These are phyloP conservation scores for Lordiphosa stackelbergi DNA, from an alignment of 1,140 invertebrate genomes.

Conservation along the genomic window DNA sequence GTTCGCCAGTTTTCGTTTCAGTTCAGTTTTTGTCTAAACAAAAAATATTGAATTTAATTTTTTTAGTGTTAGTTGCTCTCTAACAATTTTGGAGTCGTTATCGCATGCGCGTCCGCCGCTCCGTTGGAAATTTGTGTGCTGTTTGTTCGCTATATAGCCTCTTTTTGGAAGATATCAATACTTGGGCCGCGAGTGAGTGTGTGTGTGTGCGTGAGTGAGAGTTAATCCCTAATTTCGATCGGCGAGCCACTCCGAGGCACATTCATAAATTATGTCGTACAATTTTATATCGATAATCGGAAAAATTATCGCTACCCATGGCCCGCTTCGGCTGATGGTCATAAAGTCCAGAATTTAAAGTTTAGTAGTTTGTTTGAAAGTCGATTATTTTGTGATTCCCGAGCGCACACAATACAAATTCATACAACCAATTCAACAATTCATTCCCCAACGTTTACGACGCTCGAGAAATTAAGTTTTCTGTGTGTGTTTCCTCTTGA, in stretches of 20 bases:
- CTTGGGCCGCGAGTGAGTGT: not conserved
- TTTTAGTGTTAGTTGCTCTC: slow-evolving; percentile 77
- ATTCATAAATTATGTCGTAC: slow-evolving; percentile 45
- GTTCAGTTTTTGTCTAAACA: slow-evolving; percentile 75
- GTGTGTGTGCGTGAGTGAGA: slow-evolving; percentile 7
- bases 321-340: slow-evolving; percentile 31
- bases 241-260: not conserved
- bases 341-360: slow-evolving; percentile 51
- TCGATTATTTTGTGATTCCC: slow-evolving; percentile 44
- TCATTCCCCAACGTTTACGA: slow-evolving; percentile 45
- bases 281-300: slow-evolving; percentile 32
- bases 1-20: slow-evolving; percentile 59
- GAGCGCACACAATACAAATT: slow-evolving; percentile 25
- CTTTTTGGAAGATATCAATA: not conserved
- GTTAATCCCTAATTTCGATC: slow-evolving; percentile 10
- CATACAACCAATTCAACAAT: slow-evolving; percentile 15
- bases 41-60: slow-evolving; percentile 77
- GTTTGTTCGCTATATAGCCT: slow-evolving; percentile 10
- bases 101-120: slow-evolving; percentile 73
- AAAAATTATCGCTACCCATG: slow-evolving; percentile 31
- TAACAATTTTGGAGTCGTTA: slow-evolving; percentile 77
- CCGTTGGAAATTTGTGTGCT: slow-evolving; percentile 17
- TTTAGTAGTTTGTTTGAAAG: slow-evolving; percentile 55
- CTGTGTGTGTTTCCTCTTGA: slow-evolving; percentile 10
- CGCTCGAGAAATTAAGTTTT: slow-evolving; percentile 14